Conservation (phyloP, 1,140 invertebrate species). For the Oscheius sp. region DNA sequence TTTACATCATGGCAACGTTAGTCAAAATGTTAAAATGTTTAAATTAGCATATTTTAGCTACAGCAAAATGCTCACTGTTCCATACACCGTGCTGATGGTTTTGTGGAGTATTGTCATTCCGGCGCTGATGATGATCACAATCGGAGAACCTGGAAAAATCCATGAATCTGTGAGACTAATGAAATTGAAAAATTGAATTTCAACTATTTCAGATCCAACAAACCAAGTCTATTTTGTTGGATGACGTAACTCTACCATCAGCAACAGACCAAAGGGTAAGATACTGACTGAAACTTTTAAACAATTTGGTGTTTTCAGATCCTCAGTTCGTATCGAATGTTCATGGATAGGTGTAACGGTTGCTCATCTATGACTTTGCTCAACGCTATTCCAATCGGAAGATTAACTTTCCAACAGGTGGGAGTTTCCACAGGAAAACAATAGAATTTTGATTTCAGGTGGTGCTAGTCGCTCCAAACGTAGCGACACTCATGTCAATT, state of each 20-base stretch:
- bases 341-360: not conserved
- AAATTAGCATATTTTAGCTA: not conserved
- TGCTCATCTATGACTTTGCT: not conserved
- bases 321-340: not conserved
- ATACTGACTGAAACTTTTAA: not conserved
- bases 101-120: not conserved
- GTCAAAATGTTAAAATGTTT: not conserved
- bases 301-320: not conserved
- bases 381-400: not conserved
- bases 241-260: not conserved
- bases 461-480: not conserved
- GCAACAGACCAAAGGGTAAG: not conserved
- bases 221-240: not conserved
- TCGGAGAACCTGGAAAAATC: not conserved
- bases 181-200: not conserved
- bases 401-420: not conserved
- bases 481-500: not conserved
- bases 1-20: not conserved
- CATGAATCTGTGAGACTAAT: not conserved
- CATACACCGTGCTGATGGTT: not conserved
- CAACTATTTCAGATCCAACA: not conserved
- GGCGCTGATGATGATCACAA: not conserved
- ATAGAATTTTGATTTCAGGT: not conserved
- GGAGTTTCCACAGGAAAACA: no score
- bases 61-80: not conserved